These are phyloP conservation scores for Campoletis raptor DNA, from an alignment of 2,888 invertebrate genomes.

Conservation along the genomic window DNA sequence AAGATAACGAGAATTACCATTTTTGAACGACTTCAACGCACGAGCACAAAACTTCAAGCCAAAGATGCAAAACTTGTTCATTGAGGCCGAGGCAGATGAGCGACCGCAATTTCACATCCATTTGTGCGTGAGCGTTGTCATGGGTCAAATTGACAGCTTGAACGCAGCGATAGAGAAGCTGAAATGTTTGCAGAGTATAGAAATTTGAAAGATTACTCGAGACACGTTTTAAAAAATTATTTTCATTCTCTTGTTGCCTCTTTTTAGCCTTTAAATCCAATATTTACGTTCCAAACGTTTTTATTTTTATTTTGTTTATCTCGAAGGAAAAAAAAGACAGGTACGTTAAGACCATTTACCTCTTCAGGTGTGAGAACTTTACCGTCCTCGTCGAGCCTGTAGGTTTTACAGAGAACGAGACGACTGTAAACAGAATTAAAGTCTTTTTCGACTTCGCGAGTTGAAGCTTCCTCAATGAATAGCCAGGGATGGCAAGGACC, in stretches of 20 bases:
- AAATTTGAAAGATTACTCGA: conserved; percentile 55
- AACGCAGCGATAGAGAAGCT: conserved; percentile 96
- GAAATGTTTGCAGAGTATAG: conserved; percentile 73
- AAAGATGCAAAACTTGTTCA: conserved; percentile 98
- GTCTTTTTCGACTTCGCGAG: conserved; percentile 98
- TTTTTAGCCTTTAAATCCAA: not conserved
- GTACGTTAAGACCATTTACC: conserved; percentile 83
- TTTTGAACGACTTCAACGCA: conserved; percentile 97
- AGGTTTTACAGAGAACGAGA: conserved; percentile 98
- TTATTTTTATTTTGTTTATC: not conserved
- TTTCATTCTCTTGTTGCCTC: not conserved
- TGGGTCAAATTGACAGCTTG: conserved; percentile 98
- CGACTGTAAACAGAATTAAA: conserved; percentile 99
- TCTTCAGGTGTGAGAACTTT: conserved; percentile 99
- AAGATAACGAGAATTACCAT: conserved; percentile 88
- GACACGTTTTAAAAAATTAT: conserved; percentile 22
- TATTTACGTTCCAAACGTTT: not conserved
- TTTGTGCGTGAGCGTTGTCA: conserved; percentile 98
- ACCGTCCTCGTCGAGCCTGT: conserved; percentile 98
- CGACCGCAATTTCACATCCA: conserved; percentile 99
- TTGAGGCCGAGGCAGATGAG: conserved; percentile 98
- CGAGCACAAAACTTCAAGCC: conserved; percentile 99
- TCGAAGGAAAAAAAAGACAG: not conserved
- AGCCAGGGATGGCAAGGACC: conserved; percentile 99
- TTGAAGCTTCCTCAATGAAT: conserved; percentile 99